Evolutionary conservation across 2,888 invertebrate genomes (phyloP).

Genomic region (Zele albiditarsus): DNA sequence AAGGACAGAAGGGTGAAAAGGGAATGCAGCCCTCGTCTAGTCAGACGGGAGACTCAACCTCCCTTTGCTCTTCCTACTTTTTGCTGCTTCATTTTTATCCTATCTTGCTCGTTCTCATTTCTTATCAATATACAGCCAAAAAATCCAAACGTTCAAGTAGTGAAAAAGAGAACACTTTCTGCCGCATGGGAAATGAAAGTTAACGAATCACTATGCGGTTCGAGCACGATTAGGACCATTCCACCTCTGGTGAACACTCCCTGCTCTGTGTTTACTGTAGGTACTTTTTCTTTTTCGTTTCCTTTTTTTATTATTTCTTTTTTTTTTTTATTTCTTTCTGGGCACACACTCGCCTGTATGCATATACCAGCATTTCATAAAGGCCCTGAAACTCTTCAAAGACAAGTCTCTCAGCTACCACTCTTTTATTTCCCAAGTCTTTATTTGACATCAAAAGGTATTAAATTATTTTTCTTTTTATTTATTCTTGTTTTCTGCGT

Average conservation of each 20-base stretch:
- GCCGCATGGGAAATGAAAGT: constrained; percentile 43
- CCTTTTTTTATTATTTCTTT: not conserved
- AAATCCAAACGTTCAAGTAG: not conserved
- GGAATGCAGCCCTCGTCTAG: constrained; percentile 40
- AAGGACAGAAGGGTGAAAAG: constrained; percentile 41
- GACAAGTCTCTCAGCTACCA: not conserved
- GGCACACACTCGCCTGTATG: not conserved
- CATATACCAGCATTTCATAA: not conserved
- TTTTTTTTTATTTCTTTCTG: not conserved
- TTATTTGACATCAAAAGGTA: not conserved
- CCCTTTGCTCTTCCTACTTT: constrained; percentile 27
- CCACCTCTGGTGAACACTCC: not conserved
- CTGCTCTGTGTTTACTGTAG: not conserved
- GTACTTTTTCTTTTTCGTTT: not conserved
- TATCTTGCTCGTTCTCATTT: constrained; percentile 14
- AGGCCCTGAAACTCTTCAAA: not conserved
- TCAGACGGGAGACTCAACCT: constrained; percentile 35
- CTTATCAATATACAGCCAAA: not conserved
- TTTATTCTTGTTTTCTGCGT: too few species aligned
- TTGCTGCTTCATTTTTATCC: constrained; percentile 26
- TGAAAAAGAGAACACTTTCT: constrained; percentile 3
- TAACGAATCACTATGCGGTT: constrained; percentile 46
- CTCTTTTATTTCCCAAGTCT: not conserved
- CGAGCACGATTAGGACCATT: constrained; percentile 47
- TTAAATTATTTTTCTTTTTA: not conserved